A percentile compares a stretch with the other conserved stretches of the same genome.
phyloP scores from a whole-genome alignment of 2,888 invertebrate genomes.

The Tetranychus piercei region DNA sequence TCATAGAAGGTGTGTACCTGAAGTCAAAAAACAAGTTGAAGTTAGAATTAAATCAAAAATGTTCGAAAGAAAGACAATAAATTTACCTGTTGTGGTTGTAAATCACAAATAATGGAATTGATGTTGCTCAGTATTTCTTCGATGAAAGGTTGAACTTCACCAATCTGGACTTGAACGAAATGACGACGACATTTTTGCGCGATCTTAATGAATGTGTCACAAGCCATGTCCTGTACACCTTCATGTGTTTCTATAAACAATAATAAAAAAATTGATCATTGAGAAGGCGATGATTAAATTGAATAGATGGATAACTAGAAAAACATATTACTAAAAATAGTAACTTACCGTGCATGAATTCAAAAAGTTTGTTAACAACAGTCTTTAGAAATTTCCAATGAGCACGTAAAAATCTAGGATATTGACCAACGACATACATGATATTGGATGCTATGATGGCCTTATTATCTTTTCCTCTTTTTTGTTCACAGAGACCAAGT shows the following conservation, averaged over 20 bases:
- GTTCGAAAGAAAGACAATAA: slow-evolving; percentile 28
- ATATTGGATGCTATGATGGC: slow-evolving; percentile 99
- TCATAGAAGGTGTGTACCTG: slow-evolving; percentile 90
- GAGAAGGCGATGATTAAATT: slow-evolving; percentile 1
- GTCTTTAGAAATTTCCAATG: slow-evolving; percentile 99
- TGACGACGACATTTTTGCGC: slow-evolving; percentile 92
- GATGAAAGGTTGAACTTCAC: slow-evolving; percentile 91
- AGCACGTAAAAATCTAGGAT: slow-evolving; percentile 89
- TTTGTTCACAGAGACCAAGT: slow-evolving; percentile 89
- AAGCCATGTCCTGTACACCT: slow-evolving; percentile 99
- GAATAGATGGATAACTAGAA: slow-evolving; percentile 11
- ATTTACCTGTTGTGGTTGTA: slow-evolving; percentile 81
- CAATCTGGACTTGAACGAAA: slow-evolving; percentile 84
- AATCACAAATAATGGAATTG: slow-evolving; percentile 93
- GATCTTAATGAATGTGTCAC: slow-evolving; percentile 99
- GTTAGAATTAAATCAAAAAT: not conserved
- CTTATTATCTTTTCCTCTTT: slow-evolving; percentile 96
- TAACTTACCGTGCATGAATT: slow-evolving; percentile 76
- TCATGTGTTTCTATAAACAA: slow-evolving; percentile 72
- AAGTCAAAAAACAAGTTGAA: slow-evolving; percentile 12
- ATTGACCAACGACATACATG: slow-evolving; percentile 99
- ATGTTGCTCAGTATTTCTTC: slow-evolving; percentile 92
- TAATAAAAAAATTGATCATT: slow-evolving; percentile 17
- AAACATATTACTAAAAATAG: slow-evolving; percentile 10
- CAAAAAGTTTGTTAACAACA: slow-evolving; percentile 97